These are phyloP conservation scores for Epizoanthus stellaris DNA, from an alignment of 92 coral and sea anemone species.

Conservation along the genomic window DNA sequence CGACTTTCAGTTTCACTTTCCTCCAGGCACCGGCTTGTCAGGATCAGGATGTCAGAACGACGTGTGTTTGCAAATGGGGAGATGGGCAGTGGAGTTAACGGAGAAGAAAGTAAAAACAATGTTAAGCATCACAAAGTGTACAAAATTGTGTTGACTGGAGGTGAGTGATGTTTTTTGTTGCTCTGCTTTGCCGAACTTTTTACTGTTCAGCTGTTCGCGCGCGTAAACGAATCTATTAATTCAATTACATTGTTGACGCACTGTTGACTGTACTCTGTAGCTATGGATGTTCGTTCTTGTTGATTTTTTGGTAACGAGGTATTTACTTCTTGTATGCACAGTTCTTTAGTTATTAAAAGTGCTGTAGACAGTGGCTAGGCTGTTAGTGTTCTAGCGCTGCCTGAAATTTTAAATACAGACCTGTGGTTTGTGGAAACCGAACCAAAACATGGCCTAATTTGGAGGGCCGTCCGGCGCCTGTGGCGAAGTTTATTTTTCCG, in stretches of 20 bases:
- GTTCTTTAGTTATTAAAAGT: neutral
- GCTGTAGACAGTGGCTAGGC: neutral
- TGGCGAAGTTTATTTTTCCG: neutral
- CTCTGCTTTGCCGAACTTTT: too few relatives aligned
- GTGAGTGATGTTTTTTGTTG: conserved; percentile 53
- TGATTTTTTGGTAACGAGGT: neutral
- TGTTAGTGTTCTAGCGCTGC: neutral
- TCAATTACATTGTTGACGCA: neutral
- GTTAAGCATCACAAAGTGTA: conserved; percentile 62
- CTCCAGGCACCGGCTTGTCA: neutral
- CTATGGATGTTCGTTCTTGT: neutral
- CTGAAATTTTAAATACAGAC: too few relatives aligned
- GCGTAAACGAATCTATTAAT: too few relatives aligned
- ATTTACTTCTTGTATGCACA: neutral
- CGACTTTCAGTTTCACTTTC: too few relatives aligned
- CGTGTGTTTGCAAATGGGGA: neutral
- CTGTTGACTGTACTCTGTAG: neutral
- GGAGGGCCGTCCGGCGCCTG: neutral
- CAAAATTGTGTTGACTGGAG: conserved; percentile 94
- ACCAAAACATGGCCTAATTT: too few relatives aligned
- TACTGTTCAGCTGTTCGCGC: neutral
- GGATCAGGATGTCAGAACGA: neutral
- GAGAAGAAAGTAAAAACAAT: neutral
- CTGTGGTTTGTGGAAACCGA: neutral
- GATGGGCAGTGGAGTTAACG: neutral